Evolutionary conservation across 2,113 vertebrate genomes (phyloP).

Genomic region (Proteles cristata): DNA sequence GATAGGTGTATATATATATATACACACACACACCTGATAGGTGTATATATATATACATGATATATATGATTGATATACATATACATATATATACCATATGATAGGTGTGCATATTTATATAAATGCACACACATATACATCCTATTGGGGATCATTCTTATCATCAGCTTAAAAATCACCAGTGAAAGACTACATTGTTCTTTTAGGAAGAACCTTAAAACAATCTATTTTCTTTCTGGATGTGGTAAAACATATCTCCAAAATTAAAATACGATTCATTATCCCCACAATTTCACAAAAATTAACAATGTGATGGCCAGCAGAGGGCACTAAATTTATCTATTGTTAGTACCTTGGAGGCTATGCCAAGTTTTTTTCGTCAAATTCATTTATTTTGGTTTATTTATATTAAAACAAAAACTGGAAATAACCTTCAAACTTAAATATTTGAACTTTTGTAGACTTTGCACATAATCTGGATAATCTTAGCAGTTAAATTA

Average conservation of each 20-base stretch:
- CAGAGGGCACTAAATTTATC: slow-evolving; percentile 28
- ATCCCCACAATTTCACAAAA: slow-evolving; percentile 12
- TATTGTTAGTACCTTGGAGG: neutral
- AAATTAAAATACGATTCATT: slow-evolving; percentile 39
- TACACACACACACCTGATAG: too few species aligned
- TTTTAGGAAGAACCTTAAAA: neutral
- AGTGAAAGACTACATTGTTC: neutral
- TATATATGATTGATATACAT: too few species aligned
- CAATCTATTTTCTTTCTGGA: neutral
- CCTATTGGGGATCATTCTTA: neutral
- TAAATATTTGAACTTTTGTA: neutral
- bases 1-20: too few species aligned
- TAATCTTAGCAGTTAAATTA: slow-evolving; percentile 29
- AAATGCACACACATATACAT: neutral
- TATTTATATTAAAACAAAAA: neutral
- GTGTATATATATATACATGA: too few species aligned
- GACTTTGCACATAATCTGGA: neutral
- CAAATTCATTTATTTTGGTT: neutral
- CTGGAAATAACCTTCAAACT: slow-evolving; percentile 18
- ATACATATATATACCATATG: too few species aligned
- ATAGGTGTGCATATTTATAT: too few species aligned
- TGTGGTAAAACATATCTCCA: neutral
- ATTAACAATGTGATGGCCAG: slow-evolving; percentile 20
- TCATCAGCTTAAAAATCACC: neutral
- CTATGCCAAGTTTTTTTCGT: neutral